Base-by-base conservation (phyloP, 2,113 vertebrate species). In the Toxostoma redivivum region DNA sequence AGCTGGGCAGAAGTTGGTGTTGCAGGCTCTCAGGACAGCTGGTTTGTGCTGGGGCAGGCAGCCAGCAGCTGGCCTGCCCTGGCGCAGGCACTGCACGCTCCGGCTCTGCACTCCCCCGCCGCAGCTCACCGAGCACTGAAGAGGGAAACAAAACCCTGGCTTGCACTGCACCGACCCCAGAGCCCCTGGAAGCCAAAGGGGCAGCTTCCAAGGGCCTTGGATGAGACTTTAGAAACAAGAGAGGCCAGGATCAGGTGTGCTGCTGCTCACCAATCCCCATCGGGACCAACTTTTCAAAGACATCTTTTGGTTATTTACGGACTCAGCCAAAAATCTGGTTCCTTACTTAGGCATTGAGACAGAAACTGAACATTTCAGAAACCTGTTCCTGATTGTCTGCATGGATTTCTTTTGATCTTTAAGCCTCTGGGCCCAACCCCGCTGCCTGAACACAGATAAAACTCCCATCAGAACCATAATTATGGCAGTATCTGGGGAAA, bases 111-210 rank as follows among this genome's bases (percentile, higher is more conserved):
- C 98, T 5, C 99, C 99, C 42, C 99, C 99, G 3, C 99, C 99
- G 21, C 99, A 99, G 21, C 98, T 99, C 54, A 99, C 99, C 0
- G 99, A 99, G 94, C 99, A 99, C 99, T 99, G 96, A 50, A n/a
- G 48, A 60, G 47, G 45, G 57, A 73, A 53, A 61, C 27, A 30
- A 51, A 65, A 72, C 77, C 42, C 33, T 2, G 2, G 5, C 31
- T 61, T 16, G 15, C 11, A 22, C 10, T 60, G 31, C 2, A 37
- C 9, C n/a, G 12, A 21, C n/a, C 47, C 27, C 19, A 25, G 44
- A 81, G 72, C 56, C 64, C 38, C 4, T 2, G 11, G 27, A 67
- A 92, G 58, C 67, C 76, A 56, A 82, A 64, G 57, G 10, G 45
- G 23, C 21, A 33, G 31, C 54, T 51, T 35, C 14, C 17, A 42